Percentiles rank a stretch among this genome's conserved stretches.
These are phyloP conservation scores for Regulus satrapa DNA, from an alignment of 2,113 vertebrate genomes.

Conservation along the genomic window DNA sequence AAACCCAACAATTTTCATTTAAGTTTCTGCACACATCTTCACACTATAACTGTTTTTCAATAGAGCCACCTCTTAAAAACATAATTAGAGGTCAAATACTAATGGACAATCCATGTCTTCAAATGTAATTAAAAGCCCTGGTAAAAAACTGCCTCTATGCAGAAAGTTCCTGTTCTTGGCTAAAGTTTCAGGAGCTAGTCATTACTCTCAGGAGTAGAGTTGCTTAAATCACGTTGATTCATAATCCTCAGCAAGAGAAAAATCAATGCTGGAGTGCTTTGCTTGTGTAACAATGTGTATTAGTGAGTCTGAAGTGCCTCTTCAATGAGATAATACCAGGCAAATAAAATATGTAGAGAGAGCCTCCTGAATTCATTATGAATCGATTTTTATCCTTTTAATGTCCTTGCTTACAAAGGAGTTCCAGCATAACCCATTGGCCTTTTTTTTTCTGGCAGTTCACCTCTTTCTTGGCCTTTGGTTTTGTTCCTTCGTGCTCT, in stretches of 20 bases:
- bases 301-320: constrained; percentile 5
- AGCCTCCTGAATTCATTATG: background rate
- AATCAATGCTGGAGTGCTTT: constrained; percentile 35
- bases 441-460: background rate
- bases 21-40: background rate
- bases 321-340: background rate
- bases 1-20: too few relatives aligned
- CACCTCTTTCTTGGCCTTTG: background rate
- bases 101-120: background rate
- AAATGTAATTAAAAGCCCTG: constrained; percentile 5
- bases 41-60: background rate
- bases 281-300: background rate
- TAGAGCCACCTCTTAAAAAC: constrained; percentile 1
- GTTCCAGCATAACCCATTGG: background rate
- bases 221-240: background rate
- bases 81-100: constrained; percentile 23
- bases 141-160: background rate
- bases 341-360: background rate
- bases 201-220: background rate
- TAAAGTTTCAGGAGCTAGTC: background rate
- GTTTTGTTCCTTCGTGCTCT: background rate
- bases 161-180: background rate
- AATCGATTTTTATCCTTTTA: background rate
- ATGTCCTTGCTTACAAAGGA: constrained; percentile 20
- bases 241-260: constrained; percentile 3